Percentiles rank a stretch among this genome's conserved stretches.
These are phyloP conservation scores for Magallana gigas DNA, from an alignment of 1,140 invertebrate species.

Conservation along the genomic window DNA sequence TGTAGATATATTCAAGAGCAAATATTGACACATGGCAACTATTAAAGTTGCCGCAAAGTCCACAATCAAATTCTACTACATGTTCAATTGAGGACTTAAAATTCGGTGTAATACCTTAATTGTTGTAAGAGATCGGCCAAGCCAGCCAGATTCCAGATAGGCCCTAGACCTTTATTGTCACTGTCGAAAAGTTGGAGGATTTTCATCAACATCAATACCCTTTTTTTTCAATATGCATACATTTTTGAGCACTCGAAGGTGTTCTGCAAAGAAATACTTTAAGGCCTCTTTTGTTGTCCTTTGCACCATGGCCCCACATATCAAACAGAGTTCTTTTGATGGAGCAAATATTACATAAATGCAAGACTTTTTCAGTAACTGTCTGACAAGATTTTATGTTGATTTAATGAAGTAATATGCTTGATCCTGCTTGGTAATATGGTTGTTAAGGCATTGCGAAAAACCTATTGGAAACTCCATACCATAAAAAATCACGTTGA, in stretches of 20 bases:
- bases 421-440: background rate
- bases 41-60: slow-evolving; percentile 30
- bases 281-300: background rate
- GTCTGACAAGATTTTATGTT: slow-evolving; percentile 13
- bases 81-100: slow-evolving; percentile 7
- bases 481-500: background rate
- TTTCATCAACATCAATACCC: slow-evolving; percentile 13
- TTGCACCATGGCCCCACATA: background rate
- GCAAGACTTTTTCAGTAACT: background rate
- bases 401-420: background rate
- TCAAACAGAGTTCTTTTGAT: slow-evolving; percentile 29
- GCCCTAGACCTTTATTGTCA: background rate
- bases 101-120: slow-evolving; percentile 17
- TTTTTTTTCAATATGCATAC: background rate
- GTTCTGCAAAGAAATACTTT: slow-evolving; percentile 4
- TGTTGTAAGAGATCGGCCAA: slow-evolving; percentile 4
- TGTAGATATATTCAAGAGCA: slow-evolving; percentile 20
- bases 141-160: background rate
- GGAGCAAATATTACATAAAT: slow-evolving; percentile 25
- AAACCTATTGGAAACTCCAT: background rate
- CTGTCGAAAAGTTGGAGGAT: background rate
- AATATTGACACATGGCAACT: slow-evolving; percentile 19
- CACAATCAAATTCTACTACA: slow-evolving; percentile 1
- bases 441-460: background rate
- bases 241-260: background rate